Evolutionary conservation across 1,140 invertebrate species (phyloP), one percentile per base, ranked within the genome.

Genomic region (Drosophila melanogaster): DNA sequence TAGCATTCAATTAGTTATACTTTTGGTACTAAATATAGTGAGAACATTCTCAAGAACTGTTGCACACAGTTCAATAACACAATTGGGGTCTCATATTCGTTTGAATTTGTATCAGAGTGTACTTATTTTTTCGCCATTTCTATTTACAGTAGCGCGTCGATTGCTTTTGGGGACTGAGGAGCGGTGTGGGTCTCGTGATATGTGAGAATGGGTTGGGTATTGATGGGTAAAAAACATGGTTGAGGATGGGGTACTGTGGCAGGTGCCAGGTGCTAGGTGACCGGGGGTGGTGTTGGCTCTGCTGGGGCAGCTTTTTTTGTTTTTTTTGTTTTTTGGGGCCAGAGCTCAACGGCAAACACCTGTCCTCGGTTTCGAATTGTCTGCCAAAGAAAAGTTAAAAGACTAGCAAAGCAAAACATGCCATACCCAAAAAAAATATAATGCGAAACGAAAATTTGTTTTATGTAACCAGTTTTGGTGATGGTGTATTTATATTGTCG

Each of bases 401-500:
- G 26, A 30, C 24, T 10, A 26, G 2, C 1, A 37, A 14, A 37
- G 24, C 30, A 30, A 30, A 66, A 38, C 38, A 61, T 57, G 14
- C 11, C 30, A 58, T 43, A 43, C 17, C 22, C 40, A 41, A 38
- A 26, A 53, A 64, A n/a, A 43, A 43, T 4, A 43, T 8, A 43
- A 43, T 50, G 47, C 59, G 46, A 76, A 64, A 58, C 35, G 40
- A 65, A 51, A 51, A 56, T 60, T 62, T 60, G 19, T 71, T 87
- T 86, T 87, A 86, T 86, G 70, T 81, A 86, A 87, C 81, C 79
- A 62, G 83, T 86, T 81, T 74, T 30, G n/a, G 19, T 75, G 40
- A 38, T 65, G 12, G 37, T 56, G 17, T 64, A 33, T 43, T 43
- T 35, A 41, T 62, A 59, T 37, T 41, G 26, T 64, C 30, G 43